Conservation (phyloP, 2,888 invertebrate species). For the Hirtodrosophila cameraria region DNA sequence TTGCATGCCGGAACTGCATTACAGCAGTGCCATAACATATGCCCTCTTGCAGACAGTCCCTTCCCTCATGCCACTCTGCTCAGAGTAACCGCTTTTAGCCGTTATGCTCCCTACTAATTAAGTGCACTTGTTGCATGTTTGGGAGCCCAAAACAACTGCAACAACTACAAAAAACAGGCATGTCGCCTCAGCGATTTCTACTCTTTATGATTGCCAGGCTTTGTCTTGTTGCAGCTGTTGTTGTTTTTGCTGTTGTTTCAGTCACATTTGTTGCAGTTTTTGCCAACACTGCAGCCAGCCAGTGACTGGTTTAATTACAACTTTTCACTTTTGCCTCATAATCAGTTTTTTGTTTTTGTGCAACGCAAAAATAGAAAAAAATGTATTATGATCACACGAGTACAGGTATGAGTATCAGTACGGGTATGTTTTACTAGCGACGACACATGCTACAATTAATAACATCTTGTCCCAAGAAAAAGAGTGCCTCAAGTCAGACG, state of each 20-base stretch:
- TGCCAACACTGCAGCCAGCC: slow-evolving; percentile 47
- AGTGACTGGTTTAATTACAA: slow-evolving; percentile 82
- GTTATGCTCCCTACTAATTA: slow-evolving; percentile 66
- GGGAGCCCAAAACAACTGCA: slow-evolving; percentile 19
- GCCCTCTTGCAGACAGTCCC: slow-evolving; percentile 18
- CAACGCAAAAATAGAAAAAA: slow-evolving; percentile 48
- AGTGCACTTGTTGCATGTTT: slow-evolving; percentile 75
- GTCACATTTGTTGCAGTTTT: slow-evolving; percentile 42
- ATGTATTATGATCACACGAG: slow-evolving; percentile 72
- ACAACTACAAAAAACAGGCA: slow-evolving; percentile 47
- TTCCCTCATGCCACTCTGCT: background rate
- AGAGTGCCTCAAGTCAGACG: slow-evolving; percentile 21
- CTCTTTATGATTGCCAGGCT: slow-evolving; percentile 62
- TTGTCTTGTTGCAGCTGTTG: slow-evolving; percentile 39
- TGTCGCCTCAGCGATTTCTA: slow-evolving; percentile 58
- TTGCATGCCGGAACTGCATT: slow-evolving; percentile 66
- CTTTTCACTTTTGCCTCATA: slow-evolving; percentile 82
- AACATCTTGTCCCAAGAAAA: slow-evolving; percentile 51
- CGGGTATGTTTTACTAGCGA: slow-evolving; percentile 51
- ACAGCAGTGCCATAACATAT: slow-evolving; percentile 19
- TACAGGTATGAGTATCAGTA: slow-evolving; percentile 67
- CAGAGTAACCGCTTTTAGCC: background rate
- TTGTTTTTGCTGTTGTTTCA: slow-evolving; percentile 46
- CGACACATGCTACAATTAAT: slow-evolving; percentile 74
- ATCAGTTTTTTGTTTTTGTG: slow-evolving; percentile 60